Conservation (phyloP, 2,888 invertebrate genomes). For the Amphimallon solstitiale region DNA sequence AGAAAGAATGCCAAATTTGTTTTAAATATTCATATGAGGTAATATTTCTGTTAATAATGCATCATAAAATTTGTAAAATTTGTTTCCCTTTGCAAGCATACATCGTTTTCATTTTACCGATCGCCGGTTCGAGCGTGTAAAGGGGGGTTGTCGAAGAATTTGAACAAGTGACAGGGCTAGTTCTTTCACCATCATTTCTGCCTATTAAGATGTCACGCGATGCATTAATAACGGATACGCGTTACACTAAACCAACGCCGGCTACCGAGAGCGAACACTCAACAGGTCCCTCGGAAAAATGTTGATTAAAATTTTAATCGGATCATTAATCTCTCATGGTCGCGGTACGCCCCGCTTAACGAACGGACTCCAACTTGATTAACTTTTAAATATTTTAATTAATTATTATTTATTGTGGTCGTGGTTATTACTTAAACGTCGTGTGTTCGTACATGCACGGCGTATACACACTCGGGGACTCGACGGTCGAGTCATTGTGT, state of each 20-base stretch:
- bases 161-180: too few species aligned
- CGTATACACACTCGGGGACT: not conserved
- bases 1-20: too few species aligned
- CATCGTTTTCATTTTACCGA: too few species aligned
- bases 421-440: slow-evolving; percentile 23
- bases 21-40: too few species aligned
- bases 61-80: too few species aligned
- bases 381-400: slow-evolving; percentile 54
- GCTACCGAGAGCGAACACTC: slow-evolving; percentile 50
- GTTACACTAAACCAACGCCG: slow-evolving; percentile 51
- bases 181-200: too few species aligned
- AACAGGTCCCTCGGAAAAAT: slow-evolving; percentile 50
- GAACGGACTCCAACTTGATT: slow-evolving; percentile 50
- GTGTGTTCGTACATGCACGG: not conserved
- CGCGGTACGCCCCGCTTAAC: slow-evolving; percentile 50
- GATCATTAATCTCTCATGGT: slow-evolving; percentile 53
- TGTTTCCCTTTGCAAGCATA: too few species aligned
- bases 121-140: too few species aligned
- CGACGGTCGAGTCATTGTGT: not conserved
- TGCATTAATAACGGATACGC: slow-evolving; percentile 51
- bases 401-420: slow-evolving; percentile 50
- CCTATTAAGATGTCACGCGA: slow-evolving; percentile 55
- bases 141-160: too few species aligned
- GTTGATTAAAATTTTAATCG: slow-evolving; percentile 57
- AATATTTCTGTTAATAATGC: too few species aligned